Evolutionary conservation across 2,113 vertebrate genomes (phyloP), one percentile per base, ranked within the genome.

Genomic region (Jacana jacana): DNA sequence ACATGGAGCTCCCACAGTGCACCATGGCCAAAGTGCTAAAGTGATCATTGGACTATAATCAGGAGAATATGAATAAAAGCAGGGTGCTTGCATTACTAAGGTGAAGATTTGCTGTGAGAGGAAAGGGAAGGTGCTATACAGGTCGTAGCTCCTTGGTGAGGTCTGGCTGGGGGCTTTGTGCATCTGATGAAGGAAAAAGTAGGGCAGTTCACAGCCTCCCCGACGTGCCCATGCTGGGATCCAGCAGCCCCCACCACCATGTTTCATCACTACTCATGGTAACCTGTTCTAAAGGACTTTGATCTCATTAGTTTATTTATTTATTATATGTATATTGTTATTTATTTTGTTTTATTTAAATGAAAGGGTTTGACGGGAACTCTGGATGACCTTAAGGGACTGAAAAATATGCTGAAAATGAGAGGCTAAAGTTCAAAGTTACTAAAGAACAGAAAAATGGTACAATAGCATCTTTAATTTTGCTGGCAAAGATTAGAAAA

Each of bases 31-130:
- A 86, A 95, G 78, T 89, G 81, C 86, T 92, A 48, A 83, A 94
- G 77, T 86, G 86, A 81, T 93, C 94, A 75, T 49, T 92, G 91
- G 83, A 19, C 68, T 93, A 15, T 82, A 89, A 91, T 52, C 78
- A 95, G 61, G 57, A 82, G 44, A 85, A 48, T 82, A 93, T 55
- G 84, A 95, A 68, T 84, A 84, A 92, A 95, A 94, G 57, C 64
- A 78, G n/a, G 37, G n/a, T 78, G 16, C 55, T 55, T 68, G 76
- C 35, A 68, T 71, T 83, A 48, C 52, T 40, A 73, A 88, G 64
- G 63, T 1, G 0, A 46, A 86, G 58, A 75, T 90, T 70, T 92
- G 14, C 37, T n/a, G n/a, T 70, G 55, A 71, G 33, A 30, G n/a
- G 25, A 88, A 88, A 66, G 55, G 37, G 51, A 88, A 93, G 55